Base-by-base conservation (phyloP, 2,113 vertebrate genomes). In the Otolemur garnettii region DNA sequence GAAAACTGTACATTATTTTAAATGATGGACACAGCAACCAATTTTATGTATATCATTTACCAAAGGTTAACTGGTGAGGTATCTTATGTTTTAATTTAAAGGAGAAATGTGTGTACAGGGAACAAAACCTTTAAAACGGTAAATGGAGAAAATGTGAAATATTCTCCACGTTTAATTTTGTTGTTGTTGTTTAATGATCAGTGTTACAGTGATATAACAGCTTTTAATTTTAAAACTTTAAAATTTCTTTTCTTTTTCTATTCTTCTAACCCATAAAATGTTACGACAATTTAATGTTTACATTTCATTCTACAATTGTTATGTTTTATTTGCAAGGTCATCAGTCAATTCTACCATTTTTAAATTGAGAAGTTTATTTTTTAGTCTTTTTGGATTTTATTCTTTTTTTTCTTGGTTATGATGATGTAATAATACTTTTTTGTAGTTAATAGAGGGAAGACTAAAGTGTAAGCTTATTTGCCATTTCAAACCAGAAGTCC, bases 151-250 rank as follows among this genome's bases (percentile, higher is more conserved):
- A 38, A 30, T 30, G 7, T 80, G 59, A 77, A 88, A 81, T 75
- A 77, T 30, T 74, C 4, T 11, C 21, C 22, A 30, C 50, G 13
- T 82, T 90, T 64, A n/a, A 7, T n/a, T 78, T 24, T 87, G 12
- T 77, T 77, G 28, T 72, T 17, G 26, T 82, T 18, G 9, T 82
- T 68, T 50, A 71, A 72, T 86, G 14, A 78, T 79, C 22, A 69
- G 0, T 42, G 50, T 82, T 87, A 50, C 28, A 82, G n/a, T 5
- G 68, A 64, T 50, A 42, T 24, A 69, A 5, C 35, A 89, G 26
- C 35, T 90, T 87, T 88, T 85, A 69, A 2, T 81, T 74, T 75
- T 80, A 22, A 72, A 91, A 85, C 87, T 6, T 78, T 75, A 78
- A 50, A 4, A 64, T 14, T 71, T 81, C 45, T 45, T 33, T 17